Evolutionary conservation across 2,797 vertebrate species (phyloP), one percentile per base, ranked within the genome.

Genomic region (Mareca strepera): DNA sequence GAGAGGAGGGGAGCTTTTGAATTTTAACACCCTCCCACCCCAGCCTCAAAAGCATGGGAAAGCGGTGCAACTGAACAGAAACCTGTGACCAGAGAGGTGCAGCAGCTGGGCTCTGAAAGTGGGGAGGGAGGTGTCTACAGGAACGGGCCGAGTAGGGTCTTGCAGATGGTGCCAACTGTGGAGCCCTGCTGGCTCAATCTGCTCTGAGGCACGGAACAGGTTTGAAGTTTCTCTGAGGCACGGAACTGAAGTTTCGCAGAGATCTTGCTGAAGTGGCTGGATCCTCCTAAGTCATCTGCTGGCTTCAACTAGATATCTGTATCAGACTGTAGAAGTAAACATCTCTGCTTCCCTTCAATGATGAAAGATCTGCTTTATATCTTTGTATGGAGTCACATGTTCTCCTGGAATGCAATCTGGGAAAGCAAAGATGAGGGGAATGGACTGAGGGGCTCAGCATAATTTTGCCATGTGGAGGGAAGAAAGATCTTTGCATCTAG

Each of bases 361-460:
- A 86, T 92, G 81, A 88, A 94, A 95, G 83, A 21, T 70, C 48
- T 46, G 26, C 55, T 95, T 91, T 90, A 86, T 94, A 74, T 91
- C 76, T 92, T 84, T 91, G 62, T 88, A 15, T 53, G 14, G 63
- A 90, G 44, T 52, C 85, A 92, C 67, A 25, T 90, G 74, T 80
- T 91, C 35, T 73, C 44, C 52, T 94, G 78, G 75, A 95, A 35
- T 60, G 46, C 75, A 28, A 92, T 93, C 62, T 91, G 48, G 41
- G 48, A 76, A 79, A 79, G 60, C n/a, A 82, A 29, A 92, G 44
- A 86, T 66, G 64, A 68, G 72, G 70, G 62, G 56, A 64, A 70
- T 41, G 44, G 26, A 58, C 21, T 43, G 29, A 90, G 48, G 33
- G 44, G 67, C 59, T 92, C 28, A 90, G 37, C 31, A 33, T 39